Conservation (phyloP, 2,797 vertebrate genomes). For the Mustela erminea region DNA sequence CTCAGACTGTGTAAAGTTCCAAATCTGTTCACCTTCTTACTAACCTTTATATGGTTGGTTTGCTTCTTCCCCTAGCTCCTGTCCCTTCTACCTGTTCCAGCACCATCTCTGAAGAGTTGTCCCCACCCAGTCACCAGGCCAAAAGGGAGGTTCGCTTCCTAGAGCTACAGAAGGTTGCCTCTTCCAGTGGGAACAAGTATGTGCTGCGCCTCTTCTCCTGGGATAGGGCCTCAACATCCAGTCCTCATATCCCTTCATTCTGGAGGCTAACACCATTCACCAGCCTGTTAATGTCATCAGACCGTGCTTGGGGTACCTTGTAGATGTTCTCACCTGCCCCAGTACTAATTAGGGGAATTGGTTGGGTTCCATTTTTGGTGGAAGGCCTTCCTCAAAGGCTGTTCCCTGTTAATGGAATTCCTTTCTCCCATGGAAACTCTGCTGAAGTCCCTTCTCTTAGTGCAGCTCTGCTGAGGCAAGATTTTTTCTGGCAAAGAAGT, state of each 20-base stretch:
- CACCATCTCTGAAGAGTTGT: constrained; percentile 88
- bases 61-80: constrained; percentile 38
- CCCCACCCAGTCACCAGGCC: constrained; percentile 86
- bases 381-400: not conserved
- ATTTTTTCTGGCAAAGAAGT: not conserved
- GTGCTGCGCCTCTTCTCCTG: constrained; percentile 30
- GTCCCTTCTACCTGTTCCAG: constrained; percentile 77
- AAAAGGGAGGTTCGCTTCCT: constrained; percentile 91
- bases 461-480: not conserved
- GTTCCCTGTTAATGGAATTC: constrained; percentile 2
- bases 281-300: not conserved
- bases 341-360: not conserved
- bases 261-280: not conserved
- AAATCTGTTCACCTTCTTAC: not conserved
- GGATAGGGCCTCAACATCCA: not conserved
- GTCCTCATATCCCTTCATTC: not conserved
- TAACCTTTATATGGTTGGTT: constrained; percentile 1
- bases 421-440: not conserved
- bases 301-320: not conserved
- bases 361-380: not conserved
- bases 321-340: not conserved
- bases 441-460: not conserved
- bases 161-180: constrained; percentile 92
- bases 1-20: not conserved
- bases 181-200: constrained; percentile 88